Evolutionary conservation across 35 echinoderm and acorn worm genomes (phyloP).

Genomic region (Antedon bifida): DNA sequence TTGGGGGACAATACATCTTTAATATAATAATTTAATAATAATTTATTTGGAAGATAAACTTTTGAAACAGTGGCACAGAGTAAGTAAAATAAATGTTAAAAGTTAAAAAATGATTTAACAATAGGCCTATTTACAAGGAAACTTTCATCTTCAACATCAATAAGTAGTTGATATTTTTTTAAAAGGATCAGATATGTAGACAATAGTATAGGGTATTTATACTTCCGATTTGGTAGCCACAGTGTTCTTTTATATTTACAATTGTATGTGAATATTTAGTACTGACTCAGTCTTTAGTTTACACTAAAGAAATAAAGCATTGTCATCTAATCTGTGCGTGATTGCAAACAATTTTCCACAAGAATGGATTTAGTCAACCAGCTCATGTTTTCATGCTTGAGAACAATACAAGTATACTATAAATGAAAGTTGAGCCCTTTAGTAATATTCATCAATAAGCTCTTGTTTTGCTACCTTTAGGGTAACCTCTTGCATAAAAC

Average conservation of each 20-base stretch:
- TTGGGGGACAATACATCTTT: too few species aligned
- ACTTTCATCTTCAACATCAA: too few species aligned
- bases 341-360: constrained; percentile 2
- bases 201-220: background rate
- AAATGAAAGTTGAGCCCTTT: background rate
- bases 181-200: background rate
- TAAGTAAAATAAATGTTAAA: too few species aligned
- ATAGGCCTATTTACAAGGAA: too few species aligned
- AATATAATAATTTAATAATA: too few species aligned
- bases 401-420: background rate
- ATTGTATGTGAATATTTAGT: background rate
- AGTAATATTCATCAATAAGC: background rate
- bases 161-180: too few species aligned
- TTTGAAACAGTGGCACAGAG: too few species aligned
- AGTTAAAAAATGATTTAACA: too few species aligned
- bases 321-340: background rate
- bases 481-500: background rate
- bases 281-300: background rate
- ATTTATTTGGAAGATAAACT: too few species aligned
- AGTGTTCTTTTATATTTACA: background rate
- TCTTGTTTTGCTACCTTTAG: background rate
- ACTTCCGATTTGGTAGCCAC: background rate
- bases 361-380: background rate
- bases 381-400: background rate
- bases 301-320: background rate